These are phyloP conservation scores for Pyrrhosoma nymphula DNA, from an alignment of 2,888 invertebrate genomes.

Conservation along the genomic window DNA sequence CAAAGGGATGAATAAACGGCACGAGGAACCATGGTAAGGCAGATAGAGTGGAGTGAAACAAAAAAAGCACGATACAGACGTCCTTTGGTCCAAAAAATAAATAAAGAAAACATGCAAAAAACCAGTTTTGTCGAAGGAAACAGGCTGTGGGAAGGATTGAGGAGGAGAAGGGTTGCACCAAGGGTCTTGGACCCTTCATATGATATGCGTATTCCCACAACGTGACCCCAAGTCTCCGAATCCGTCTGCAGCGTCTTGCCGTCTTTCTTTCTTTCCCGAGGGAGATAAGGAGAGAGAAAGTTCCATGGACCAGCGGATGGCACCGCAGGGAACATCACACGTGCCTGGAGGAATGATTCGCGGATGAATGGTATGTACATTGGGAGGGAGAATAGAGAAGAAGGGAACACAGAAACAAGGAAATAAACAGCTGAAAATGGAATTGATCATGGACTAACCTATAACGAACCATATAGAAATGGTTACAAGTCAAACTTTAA, in stretches of 20 bases:
- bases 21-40: background rate
- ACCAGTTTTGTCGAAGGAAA: background rate
- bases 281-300: background rate
- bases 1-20: background rate
- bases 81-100: background rate
- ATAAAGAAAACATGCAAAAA: background rate
- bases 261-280: background rate
- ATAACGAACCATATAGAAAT: too few relatives aligned
- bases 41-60: background rate
- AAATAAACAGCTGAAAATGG: too few relatives aligned
- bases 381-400: background rate
- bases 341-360: background rate
- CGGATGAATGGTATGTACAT: background rate
- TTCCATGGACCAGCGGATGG: background rate
- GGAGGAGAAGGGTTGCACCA: too few relatives aligned
- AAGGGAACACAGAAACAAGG: too few relatives aligned
- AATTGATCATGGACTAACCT: too few relatives aligned
- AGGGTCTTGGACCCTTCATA: background rate
- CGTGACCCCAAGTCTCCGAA: background rate
- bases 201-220: slow-evolving; percentile 18
- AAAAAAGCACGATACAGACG: too few relatives aligned
- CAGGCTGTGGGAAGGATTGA: background rate
- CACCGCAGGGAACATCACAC: background rate
- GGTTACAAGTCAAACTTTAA: too few relatives aligned
- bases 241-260: background rate